These are phyloP conservation scores for Acanthosepion esculentum DNA, from an alignment of 2,888 invertebrate genomes.

Conservation along the genomic window DNA sequence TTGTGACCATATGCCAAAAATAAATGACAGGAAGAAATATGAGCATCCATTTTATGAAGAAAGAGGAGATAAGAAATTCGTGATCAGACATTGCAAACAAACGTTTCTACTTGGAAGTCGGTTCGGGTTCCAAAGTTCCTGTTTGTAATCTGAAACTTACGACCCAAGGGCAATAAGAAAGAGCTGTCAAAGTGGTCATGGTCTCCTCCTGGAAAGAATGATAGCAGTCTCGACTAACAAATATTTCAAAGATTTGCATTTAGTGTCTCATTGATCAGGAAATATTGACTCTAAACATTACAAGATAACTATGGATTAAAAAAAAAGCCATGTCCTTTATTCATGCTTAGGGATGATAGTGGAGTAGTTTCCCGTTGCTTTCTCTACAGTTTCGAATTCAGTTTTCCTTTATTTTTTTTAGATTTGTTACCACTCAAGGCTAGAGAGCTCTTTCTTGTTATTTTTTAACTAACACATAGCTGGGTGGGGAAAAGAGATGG, in stretches of 20 bases:
- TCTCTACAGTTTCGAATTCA: too few species aligned
- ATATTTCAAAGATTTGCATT: background rate
- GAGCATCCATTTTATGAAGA: background rate
- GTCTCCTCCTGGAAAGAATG: background rate
- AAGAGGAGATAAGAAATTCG: background rate
- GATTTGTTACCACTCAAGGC: too few species aligned
- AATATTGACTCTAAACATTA: too few species aligned
- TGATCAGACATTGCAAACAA: background rate
- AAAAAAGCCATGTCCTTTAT: too few species aligned
- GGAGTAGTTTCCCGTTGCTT: too few species aligned
- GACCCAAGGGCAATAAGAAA: background rate
- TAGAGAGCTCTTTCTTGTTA: too few species aligned
- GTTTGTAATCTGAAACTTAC: background rate
- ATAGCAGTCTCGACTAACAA: background rate
- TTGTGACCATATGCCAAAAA: background rate
- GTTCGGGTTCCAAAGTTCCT: background rate
- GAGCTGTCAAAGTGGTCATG: background rate
- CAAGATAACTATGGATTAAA: too few species aligned
- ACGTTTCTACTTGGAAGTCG: background rate
- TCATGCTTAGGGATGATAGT: too few species aligned
- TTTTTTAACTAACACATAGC: too few species aligned
- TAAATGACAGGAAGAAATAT: background rate
- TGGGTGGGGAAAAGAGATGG: too few species aligned
- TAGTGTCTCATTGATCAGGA: background rate
- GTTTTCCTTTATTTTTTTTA: too few species aligned